These are phyloP conservation scores for Sphenodon punctatus DNA, from an alignment of 2,797 vertebrate species.

Conservation along the genomic window DNA sequence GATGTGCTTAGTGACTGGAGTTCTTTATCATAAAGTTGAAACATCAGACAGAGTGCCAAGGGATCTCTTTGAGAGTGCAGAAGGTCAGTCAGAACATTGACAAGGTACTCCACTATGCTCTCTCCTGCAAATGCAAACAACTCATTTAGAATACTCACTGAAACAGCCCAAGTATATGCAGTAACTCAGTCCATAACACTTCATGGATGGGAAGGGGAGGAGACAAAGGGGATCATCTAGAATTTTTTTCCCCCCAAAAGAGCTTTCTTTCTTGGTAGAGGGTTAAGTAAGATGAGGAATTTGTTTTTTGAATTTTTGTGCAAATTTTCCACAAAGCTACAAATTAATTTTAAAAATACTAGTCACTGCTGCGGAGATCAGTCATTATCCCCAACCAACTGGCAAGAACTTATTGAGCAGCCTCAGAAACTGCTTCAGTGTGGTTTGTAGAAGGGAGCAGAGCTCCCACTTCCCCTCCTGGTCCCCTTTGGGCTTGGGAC, in stretches of 20 bases:
- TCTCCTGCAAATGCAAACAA: slow-evolving; percentile 59
- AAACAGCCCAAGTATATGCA: background rate
- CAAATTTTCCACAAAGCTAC: background rate
- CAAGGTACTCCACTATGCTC: slow-evolving; percentile 80
- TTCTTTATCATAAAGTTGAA: slow-evolving; percentile 89
- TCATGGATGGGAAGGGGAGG: too few species aligned
- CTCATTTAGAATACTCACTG: background rate
- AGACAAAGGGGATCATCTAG: too few species aligned
- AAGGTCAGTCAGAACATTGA: slow-evolving; percentile 84
- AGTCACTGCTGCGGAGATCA: background rate
- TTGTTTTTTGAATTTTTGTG: too few species aligned
- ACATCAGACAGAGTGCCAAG: slow-evolving; percentile 87
- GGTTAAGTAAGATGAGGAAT: too few species aligned
- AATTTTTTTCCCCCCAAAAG: background rate
- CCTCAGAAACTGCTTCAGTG: accelerated
- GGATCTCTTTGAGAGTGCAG: slow-evolving; percentile 94
- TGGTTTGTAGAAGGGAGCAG: background rate
- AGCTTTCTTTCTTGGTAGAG: too few species aligned
- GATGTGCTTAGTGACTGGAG: slow-evolving; percentile 58
- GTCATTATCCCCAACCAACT: accelerated
- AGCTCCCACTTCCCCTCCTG: background rate
- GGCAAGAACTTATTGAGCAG: too few species aligned
- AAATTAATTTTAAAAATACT: background rate
- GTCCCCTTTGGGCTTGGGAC: background rate
- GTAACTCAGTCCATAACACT: background rate